Conservation (phyloP, 1,140 invertebrate genomes). For the Bombus affinis region DNA sequence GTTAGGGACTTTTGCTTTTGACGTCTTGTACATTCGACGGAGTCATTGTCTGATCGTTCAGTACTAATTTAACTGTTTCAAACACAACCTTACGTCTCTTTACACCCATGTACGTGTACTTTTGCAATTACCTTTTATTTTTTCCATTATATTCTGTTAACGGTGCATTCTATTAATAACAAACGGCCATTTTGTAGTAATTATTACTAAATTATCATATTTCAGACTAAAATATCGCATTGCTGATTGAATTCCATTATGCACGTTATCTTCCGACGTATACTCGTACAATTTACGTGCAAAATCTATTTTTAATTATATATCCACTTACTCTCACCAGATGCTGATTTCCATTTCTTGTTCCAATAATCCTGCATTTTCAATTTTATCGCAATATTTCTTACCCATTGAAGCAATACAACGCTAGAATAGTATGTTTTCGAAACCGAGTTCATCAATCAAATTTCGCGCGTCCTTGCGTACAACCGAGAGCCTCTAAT, state of each 20-base stretch:
- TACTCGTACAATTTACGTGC: no score
- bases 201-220: neutral
- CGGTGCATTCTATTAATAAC: neutral
- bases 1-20: neutral
- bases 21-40: neutral
- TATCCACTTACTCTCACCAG: neutral
- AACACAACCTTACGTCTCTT: no score
- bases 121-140: neutral
- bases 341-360: neutral
- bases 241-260: neutral
- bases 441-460: neutral
- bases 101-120: neutral
- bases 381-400: neutral
- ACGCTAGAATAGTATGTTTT: neutral
- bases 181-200: neutral
- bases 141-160: neutral
- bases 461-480: slow-evolving; percentile 18
- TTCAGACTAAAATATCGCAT: neutral
- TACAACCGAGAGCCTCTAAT: neutral
- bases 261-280: no score
- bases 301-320: neutral
- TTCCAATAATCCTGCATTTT: neutral
- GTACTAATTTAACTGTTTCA: neutral
- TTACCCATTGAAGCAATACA: no score
- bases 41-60: neutral